Evolutionary conservation across 2,797 vertebrate species (phyloP).

Genomic region (Percopsis omiscomaycus): DNA sequence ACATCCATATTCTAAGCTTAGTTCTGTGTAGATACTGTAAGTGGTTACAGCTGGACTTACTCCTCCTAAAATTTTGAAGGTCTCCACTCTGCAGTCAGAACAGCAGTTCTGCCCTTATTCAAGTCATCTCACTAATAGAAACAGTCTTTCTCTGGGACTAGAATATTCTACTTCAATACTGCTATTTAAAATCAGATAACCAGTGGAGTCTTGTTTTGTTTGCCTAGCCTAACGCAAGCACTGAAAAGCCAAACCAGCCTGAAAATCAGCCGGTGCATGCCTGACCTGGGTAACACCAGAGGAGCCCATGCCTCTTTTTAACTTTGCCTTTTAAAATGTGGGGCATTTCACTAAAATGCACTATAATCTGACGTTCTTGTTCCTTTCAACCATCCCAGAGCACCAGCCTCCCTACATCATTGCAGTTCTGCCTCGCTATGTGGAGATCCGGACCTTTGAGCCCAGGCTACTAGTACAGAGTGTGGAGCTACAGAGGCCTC

Average conservation of each 20-base stretch:
- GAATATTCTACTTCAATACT: neutral
- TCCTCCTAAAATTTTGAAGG: conserved; percentile 13
- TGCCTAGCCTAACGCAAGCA: no score
- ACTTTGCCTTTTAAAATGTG: no score
- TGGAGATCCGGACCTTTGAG: conserved; percentile 96
- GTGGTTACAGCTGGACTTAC: conserved; percentile 40
- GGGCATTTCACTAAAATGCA: no score
- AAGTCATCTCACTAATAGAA: no score
- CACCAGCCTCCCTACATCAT: conserved; percentile 98
- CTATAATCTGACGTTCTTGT: neutral
- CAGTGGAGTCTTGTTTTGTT: neutral
- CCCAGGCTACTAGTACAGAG: conserved; percentile 95
- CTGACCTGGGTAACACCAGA: no score
- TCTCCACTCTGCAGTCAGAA: conserved; percentile 11
- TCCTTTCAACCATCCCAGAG: conserved; percentile 68
- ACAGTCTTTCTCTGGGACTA: no score
- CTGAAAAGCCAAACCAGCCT: no score
- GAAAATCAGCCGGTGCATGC: no score
- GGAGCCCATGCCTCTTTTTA: no score
- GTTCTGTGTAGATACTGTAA: conserved; percentile 6
- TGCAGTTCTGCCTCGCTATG: conserved; percentile 92
- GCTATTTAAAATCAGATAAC: neutral
- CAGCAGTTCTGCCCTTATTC: neutral
- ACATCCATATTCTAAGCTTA: conserved; percentile 14
- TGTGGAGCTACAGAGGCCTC: conserved; percentile 94